A percentile compares a stretch with the other conserved stretches of the same genome.
phyloP scores from a whole-genome alignment of 2,888 invertebrate species.

The Pogonocherus hispidulus region DNA sequence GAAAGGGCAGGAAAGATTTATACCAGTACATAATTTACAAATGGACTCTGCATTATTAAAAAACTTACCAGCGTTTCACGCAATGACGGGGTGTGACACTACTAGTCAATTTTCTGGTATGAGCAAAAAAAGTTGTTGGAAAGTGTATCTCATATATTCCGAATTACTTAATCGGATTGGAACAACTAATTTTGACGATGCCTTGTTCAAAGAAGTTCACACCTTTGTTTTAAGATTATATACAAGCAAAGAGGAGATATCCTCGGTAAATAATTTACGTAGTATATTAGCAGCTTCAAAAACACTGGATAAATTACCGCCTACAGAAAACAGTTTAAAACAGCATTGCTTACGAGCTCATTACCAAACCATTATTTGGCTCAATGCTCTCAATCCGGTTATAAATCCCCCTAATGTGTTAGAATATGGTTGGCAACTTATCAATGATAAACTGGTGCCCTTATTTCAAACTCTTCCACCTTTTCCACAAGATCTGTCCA shows the following conservation, averaged over 20 bases:
- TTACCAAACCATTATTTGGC: slow-evolving; percentile 8
- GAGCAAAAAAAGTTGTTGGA: slow-evolving; percentile 42
- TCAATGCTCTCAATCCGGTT: slow-evolving; percentile 1
- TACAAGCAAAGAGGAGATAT: background rate
- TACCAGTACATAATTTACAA: slow-evolving; percentile 37
- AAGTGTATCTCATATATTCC: slow-evolving; percentile 21
- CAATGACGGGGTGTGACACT: slow-evolving; percentile 45
- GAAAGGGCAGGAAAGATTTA: slow-evolving; percentile 32
- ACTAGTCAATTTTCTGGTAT: slow-evolving; percentile 43
- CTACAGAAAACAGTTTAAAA: slow-evolving; percentile 5
- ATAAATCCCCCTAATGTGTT: background rate
- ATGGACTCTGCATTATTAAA: slow-evolving; percentile 23
- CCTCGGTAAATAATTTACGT: background rate
- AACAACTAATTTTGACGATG: background rate
- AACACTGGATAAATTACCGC: background rate
- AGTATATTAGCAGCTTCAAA: background rate
- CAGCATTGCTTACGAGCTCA: slow-evolving; percentile 14
- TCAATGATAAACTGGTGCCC: background rate
- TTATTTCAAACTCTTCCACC: background rate
- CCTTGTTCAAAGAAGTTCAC: background rate
- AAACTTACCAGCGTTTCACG: slow-evolving; percentile 45
- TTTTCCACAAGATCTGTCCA: background rate
- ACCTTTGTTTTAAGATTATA: slow-evolving; percentile 3
- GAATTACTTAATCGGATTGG: background rate
- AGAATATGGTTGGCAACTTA: background rate